Evolutionary conservation across 2,113 vertebrate genomes (phyloP), one percentile per base, ranked within the genome.

Genomic region (Chlorodrepanis virens): DNA sequence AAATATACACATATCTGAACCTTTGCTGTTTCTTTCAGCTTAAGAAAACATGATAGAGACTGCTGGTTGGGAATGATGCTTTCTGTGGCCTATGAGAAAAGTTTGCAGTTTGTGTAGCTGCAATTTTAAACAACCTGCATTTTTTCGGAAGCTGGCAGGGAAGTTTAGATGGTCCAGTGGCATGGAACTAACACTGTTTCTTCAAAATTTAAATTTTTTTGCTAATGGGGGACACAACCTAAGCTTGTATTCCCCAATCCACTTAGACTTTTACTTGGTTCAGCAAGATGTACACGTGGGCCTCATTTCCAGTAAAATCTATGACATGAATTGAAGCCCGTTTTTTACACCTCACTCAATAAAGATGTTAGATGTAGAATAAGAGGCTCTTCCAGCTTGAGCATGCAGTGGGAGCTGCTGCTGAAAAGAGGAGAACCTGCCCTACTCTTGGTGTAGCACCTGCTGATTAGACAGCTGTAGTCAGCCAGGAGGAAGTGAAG

Each of bases 211-310:
- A 19, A 37, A 20, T 37, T 40, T 5, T 86, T 81, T 84, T 83
- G 5, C 28, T 64, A 16, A 8, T 53, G 14, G 4, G 5, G 2
- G 2, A 49, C 35, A 50, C 31, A 35, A 37, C 13, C 24, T 29
- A 29, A 25, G 31, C 47, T 63, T 65, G 14, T 64, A 47, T 70
- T 94, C 67, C 44, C 9, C 28, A 42, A 12, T 31, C 4, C 24
- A 72, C 27, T 31, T 52, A 35, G 14, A 29, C 29, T 78, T 72
- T 65, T 44, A 50, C 23, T 63, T 63, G 35, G 6, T 70, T 81
- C 72, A 78, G 22, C 35, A 54, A 45, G 25, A 21, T 37, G 9
- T 63, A 33, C 2, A 5, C 0, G 2, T 0, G 0, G 24, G 6
- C 39, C 39, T 53, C 19, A 57, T 14, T 93, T 83, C 47, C 52